Evolutionary conservation across 2,888 invertebrate genomes (phyloP).

Genomic region (Epinotia bilunana): DNA sequence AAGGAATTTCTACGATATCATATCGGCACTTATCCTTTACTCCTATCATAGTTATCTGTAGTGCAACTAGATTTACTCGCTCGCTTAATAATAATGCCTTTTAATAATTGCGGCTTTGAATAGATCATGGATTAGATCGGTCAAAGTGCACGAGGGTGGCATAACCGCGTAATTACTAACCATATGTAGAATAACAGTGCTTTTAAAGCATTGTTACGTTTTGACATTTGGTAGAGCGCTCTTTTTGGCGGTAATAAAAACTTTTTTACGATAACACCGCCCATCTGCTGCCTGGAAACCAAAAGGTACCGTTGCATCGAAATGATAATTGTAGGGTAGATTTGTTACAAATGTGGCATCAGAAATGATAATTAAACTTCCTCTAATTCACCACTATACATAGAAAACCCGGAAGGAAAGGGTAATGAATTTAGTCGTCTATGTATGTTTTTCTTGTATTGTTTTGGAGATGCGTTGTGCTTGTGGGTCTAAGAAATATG

Average conservation of each 20-base stretch:
- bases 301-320: slow-evolving; percentile 18
- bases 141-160: slow-evolving; percentile 51
- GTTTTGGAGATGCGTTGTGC: too few species aligned
- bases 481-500: neutral
- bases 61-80: slow-evolving; percentile 6
- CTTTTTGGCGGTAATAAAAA: slow-evolving; percentile 54
- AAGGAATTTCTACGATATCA: slow-evolving; percentile 23
- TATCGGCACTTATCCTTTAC: slow-evolving; percentile 25
- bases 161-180: slow-evolving; percentile 54
- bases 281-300: slow-evolving; percentile 46
- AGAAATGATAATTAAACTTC: slow-evolving; percentile 4
- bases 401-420: too few species aligned
- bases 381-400: neutral
- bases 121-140: slow-evolving; percentile 53
- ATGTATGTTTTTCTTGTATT: too few species aligned
- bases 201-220: slow-evolving; percentile 44
- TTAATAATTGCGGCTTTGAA: slow-evolving; percentile 16
- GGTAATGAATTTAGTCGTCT: too few species aligned
- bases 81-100: slow-evolving; percentile 7
- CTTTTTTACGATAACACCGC: slow-evolving; percentile 40
- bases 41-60: slow-evolving; percentile 25
- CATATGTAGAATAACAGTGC: slow-evolving; percentile 66
- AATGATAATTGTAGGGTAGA: slow-evolving; percentile 31
- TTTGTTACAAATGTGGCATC: slow-evolving; percentile 5
- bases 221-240: slow-evolving; percentile 65